A percentile compares a stretch with the other conserved stretches of the same genome.
These are phyloP conservation scores for Onychostoma macrolepis DNA, from an alignment of 2,113 vertebrate genomes.

Conservation along the genomic window DNA sequence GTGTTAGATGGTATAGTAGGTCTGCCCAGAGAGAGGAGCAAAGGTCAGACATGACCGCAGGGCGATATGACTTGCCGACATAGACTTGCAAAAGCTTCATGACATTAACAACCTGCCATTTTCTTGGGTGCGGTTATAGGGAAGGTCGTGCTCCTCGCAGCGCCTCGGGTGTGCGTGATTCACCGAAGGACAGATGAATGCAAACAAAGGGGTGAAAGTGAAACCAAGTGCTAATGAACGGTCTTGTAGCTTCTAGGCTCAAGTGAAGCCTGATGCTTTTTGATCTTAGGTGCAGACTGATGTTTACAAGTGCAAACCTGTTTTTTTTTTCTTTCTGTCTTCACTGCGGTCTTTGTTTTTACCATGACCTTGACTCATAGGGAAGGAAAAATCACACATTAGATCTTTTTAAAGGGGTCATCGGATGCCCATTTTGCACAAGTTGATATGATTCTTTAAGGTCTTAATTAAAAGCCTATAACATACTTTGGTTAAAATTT, in stretches of 20 bases:
- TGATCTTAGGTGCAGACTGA: not conserved
- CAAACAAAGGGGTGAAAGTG: constrained; percentile 43
- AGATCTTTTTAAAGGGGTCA: too few relatives aligned
- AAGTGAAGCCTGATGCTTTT: not conserved
- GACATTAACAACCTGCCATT: constrained; percentile 33
- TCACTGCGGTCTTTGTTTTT: not conserved
- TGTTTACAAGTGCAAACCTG: not conserved
- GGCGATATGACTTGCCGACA: constrained; percentile 21
- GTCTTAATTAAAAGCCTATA: too few relatives aligned
- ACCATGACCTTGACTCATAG: not conserved
- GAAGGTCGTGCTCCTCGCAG: constrained; percentile 24
- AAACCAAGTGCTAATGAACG: not conserved
- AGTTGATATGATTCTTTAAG: too few relatives aligned
- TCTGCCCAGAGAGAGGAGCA: constrained; percentile 32
- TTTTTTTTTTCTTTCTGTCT: not conserved
- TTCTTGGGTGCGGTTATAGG: constrained; percentile 31
- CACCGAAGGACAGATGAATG: constrained; percentile 28
- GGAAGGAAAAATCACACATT: not conserved
- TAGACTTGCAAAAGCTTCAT: constrained; percentile 35
- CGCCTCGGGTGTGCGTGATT: constrained; percentile 38
- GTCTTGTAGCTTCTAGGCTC: not conserved
- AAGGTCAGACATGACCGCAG: constrained; percentile 40
- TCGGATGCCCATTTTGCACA: too few relatives aligned
- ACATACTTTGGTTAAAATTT: too few relatives aligned
- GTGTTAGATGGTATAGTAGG: constrained; percentile 27